Conservation (phyloP, 2,888 invertebrate species). For the Heliconius ethilla region DNA sequence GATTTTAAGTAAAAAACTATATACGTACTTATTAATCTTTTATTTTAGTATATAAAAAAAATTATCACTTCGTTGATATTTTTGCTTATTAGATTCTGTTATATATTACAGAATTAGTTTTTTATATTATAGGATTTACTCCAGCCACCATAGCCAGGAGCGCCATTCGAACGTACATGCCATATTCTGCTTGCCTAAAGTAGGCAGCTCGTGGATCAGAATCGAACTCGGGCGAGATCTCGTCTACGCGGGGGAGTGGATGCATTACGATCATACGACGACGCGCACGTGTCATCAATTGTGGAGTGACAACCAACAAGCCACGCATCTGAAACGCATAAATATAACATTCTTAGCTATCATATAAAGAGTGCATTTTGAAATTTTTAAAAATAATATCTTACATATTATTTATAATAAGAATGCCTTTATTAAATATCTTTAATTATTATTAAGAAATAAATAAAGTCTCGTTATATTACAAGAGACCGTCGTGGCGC, state of each 20-base stretch:
- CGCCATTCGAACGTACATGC: constrained; percentile 99
- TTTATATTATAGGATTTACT: constrained; percentile 63
- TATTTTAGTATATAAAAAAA: too few relatives aligned
- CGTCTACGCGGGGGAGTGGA: constrained; percentile 96
- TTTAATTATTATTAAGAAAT: neutral
- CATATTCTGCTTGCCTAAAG: constrained; percentile 98
- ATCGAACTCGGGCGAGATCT: constrained; percentile 97
- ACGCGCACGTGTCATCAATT: constrained; percentile 96
- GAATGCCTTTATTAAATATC: neutral
- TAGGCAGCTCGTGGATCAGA: constrained; percentile 98
- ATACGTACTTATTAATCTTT: too few relatives aligned
- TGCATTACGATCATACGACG: constrained; percentile 98
- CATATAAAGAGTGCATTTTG: too few relatives aligned
- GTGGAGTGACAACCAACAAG: constrained; percentile 94
- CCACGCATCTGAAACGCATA: constrained; percentile 87
- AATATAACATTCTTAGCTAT: neutral
- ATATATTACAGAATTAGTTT: too few relatives aligned
- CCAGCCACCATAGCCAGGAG: constrained; percentile 95
- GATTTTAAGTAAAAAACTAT: too few relatives aligned
- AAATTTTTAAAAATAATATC: neutral
- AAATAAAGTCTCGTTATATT: neutral
- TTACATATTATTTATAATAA: neutral
- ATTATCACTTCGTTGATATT: too few relatives aligned
- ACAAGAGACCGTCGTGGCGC: neutral
- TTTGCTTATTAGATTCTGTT: too few relatives aligned